Conservation (phyloP, 2,113 vertebrate species). For the Kryptolebias marmoratus region DNA sequence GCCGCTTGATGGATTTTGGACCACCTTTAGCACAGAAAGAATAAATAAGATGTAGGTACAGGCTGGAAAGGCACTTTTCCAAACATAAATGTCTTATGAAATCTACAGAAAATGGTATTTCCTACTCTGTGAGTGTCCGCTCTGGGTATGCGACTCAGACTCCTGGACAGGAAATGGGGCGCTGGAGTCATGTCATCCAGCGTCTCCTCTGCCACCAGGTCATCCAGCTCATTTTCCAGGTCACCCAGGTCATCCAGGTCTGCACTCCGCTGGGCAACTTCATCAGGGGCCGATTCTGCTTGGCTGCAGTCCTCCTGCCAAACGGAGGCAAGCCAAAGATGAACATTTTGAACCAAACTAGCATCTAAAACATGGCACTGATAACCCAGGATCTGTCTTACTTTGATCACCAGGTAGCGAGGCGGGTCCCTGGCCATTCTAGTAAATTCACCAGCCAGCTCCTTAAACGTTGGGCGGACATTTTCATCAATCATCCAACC, state of each 20-base stretch:
- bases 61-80: neutral
- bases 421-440: constrained; percentile 94
- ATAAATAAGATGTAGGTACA: neutral
- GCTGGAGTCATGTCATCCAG: constrained; percentile 63
- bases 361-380: neutral
- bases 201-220: constrained; percentile 67
- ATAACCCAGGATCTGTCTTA: constrained; percentile 60
- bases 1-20: constrained; percentile 73
- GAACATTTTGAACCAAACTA: neutral
- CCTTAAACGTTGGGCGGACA: constrained; percentile 94
- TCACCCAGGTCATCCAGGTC: constrained; percentile 85
- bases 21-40: constrained; percentile 71
- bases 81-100: neutral
- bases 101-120: neutral
- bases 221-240: constrained; percentile 81
- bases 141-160: constrained; percentile 66
- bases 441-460: constrained; percentile 93
- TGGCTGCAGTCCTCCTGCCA: constrained; percentile 78
- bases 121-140: constrained; percentile 74
- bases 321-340: constrained; percentile 2
- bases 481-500: constrained; percentile 99
- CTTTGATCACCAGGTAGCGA: constrained; percentile 92
- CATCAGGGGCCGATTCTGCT: constrained; percentile 75
- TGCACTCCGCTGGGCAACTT: constrained; percentile 78
- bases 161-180: constrained; percentile 69